Conservation (phyloP, 2,888 invertebrate species). For the Hirudinaria manillensis region DNA sequence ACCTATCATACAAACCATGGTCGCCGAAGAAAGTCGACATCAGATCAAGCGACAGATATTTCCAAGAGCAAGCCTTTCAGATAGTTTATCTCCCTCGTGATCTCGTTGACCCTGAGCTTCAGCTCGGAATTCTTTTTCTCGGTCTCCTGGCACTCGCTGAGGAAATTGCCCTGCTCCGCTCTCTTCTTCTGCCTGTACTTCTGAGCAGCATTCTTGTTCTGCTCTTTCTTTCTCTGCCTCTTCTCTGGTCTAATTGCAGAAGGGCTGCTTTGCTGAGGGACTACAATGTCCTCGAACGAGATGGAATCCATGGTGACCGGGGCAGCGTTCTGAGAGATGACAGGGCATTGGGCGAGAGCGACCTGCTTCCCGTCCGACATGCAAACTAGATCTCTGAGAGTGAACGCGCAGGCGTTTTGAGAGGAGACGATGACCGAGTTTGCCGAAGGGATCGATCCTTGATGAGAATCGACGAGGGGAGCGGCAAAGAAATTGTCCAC, state of each 20-base stretch:
- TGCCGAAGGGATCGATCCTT: too few species aligned
- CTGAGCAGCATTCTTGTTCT: conserved; percentile 40
- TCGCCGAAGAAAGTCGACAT: neutral
- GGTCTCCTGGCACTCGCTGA: conserved; percentile 32
- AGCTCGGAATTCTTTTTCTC: conserved; percentile 37
- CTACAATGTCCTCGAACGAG: neutral
- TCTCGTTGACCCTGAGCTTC: conserved; percentile 37
- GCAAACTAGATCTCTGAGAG: neutral
- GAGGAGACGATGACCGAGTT: too few species aligned
- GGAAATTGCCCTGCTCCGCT: conserved; percentile 29
- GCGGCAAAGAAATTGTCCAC: conserved; percentile 13
- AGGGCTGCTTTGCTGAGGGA: neutral
- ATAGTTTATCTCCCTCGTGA: conserved; percentile 39
- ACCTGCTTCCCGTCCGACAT: neutral
- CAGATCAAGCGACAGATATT: conserved; percentile 32
- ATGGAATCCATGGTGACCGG: neutral
- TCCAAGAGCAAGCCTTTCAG: conserved; percentile 39
- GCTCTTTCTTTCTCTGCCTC: conserved; percentile 38
- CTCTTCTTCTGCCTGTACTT: conserved; percentile 40
- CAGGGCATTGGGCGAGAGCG: neutral
- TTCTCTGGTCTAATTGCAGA: conserved; percentile 26
- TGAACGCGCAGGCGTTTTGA: neutral
- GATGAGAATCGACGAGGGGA: neutral
- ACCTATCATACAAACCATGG: neutral
- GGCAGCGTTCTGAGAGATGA: neutral